Evolutionary conservation across 2,113 vertebrate species (phyloP), one percentile per base, ranked within the genome.

Genomic region (Aphyosemion australe): DNA sequence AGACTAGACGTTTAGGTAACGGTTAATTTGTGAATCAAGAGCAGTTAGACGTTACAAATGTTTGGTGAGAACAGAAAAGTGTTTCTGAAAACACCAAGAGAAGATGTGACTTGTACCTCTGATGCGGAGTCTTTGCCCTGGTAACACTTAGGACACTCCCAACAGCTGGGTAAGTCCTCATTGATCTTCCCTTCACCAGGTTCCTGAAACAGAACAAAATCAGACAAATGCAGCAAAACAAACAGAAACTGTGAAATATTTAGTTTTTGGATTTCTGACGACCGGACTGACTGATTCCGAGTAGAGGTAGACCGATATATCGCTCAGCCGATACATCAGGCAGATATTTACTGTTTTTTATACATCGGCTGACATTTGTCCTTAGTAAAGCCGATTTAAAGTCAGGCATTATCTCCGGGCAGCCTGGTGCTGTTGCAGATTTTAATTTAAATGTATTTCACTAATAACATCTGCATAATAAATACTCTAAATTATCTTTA

Each of bases 81-180:
- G 41, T 13, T 42, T 42, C 10, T 42, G 45, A 56, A 57, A 8
- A 48, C 15, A 26, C 6, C 12, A 5, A 64, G 6, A 20, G 39
- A 2, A 34, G 39, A 2, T 34, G 19, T 14, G 2, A 56, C 45
- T 26, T 11, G 13, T 86, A 94, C 92, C 87, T 96, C 95, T 0
- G 91, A 31, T 1, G 79, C 89, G 0, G 94, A 93, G 41, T 68
- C 87, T 79, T 91, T 91, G 60, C 92, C 94, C 74, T 96, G 93
- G 82, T 94, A 94, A 92, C 97, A 99, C 80, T 95, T 97, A 5
- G 97, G 97, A 88, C 97, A 99, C 67, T 98, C 95, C 97, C 97
- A 99, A 90, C 95, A 98, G 90, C 97, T 98, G 5, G 97, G 97
- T 74, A 99, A 92, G 82, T 98, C 96, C 9, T 96, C 94, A 2